Base-by-base conservation (phyloP, 2,888 invertebrate genomes). In the Chalcosyrphus nemorum region DNA sequence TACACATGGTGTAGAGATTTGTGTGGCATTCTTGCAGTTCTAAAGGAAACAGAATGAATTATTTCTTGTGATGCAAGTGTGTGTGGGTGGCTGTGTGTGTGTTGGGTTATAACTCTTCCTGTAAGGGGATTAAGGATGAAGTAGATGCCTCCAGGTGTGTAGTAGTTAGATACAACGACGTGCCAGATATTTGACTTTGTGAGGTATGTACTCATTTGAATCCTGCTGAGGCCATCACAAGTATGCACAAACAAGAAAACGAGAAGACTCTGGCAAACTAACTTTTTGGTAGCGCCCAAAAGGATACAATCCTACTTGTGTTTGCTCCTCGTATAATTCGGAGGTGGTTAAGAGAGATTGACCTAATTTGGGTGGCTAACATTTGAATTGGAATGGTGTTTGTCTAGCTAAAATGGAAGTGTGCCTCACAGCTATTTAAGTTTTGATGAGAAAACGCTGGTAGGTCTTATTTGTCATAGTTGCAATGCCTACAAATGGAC, bases 1-100 rank as follows among this genome's bases (percentile, higher is more conserved):
- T 85, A 94, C 92, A 90, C 97, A 97, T 17, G 94, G 94, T 1
- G 94, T 94, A 43, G 92, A 90, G 4, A 92, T 71, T 29, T 87
- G 91, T 84, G 92, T 92, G 0, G 92, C 92, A 38, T 92, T 92
- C 47, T 93, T 92, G 88, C 95, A 95, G 82, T 94, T 94, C 94
- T 95, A 91, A 11, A 88, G 32, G 32, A 17, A 6, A 56, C 59
- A 9, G 29, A 21, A n/a, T 47, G 50, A 63, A 65, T 54, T 32
- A 45, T 70, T 35, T 47, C 45, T n/a, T 24, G 4, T n/a, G 24
- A 24, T 24, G 4, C 4, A 2, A 4, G 24, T 24, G 4, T 24
- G 4, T 24, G 4, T 24, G 24, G n/a, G n/a, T n/a, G n/a, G n/a
- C n/a, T 24, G 24, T 24, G 21, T 11, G 15, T 32, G 29, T 32